Evolutionary conservation across 2,888 invertebrate species (phyloP).

Genomic region (Sialis fuliginosa): DNA sequence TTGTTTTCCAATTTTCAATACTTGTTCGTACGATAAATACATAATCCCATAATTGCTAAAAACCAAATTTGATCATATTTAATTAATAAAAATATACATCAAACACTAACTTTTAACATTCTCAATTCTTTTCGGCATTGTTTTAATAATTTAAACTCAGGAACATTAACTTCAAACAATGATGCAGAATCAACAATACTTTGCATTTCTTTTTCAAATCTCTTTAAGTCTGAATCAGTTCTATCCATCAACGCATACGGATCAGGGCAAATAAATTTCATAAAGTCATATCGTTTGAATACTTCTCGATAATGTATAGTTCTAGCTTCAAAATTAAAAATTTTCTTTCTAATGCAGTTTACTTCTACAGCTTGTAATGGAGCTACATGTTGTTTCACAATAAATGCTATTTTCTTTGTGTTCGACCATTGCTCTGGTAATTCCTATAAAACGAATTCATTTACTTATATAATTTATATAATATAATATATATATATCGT

Average conservation of each 20-base stretch:
- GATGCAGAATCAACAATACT: conserved; percentile 78
- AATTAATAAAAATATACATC: not conserved
- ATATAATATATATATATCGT: too few species aligned
- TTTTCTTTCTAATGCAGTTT: conserved; percentile 71
- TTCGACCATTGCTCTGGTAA: conserved; percentile 92
- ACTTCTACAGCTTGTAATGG: conserved; percentile 91
- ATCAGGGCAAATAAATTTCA: conserved; percentile 52
- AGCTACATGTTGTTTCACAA: conserved; percentile 86
- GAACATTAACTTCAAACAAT: conserved; percentile 85
- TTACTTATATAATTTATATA: conserved; percentile 1
- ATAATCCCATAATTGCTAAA: conserved; percentile 92
- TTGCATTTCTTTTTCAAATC: conserved; percentile 72
- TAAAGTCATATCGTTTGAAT: conserved; percentile 63
- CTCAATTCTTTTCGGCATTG: conserved; percentile 82
- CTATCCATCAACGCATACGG: conserved; percentile 63
- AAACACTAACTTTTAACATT: conserved; percentile 55
- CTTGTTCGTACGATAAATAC: conserved; percentile 75
- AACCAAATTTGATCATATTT: not conserved
- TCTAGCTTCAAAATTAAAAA: conserved; percentile 66
- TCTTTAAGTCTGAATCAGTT: conserved; percentile 58
- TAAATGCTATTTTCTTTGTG: conserved; percentile 79
- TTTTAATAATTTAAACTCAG: conserved; percentile 83
- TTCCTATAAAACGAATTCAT: conserved; percentile 37
- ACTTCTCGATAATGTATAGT: conserved; percentile 75
- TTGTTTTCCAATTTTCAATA: conserved; percentile 94